Base-by-base conservation (phyloP, 2,888 invertebrate genomes). In the Caenorhabditis sinica region DNA sequence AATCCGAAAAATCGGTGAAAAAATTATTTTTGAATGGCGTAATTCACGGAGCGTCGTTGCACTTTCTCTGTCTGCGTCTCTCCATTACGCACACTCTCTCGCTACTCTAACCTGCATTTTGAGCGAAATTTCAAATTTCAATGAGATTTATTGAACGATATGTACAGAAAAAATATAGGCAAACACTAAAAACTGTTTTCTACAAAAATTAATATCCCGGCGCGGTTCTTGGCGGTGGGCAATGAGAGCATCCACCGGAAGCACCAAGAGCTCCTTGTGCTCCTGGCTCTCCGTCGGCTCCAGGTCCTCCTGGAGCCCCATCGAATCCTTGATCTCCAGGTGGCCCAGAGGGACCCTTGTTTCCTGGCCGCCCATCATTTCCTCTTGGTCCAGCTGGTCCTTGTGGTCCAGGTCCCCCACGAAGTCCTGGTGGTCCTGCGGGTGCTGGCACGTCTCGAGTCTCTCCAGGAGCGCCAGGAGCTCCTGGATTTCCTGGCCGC, bases 221-320 rank as follows among this genome's bases (percentile, higher is more conserved):
- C 28, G 88, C 88, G 72, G 88, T 88, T 81, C 88, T 84, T 33
- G 88, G 88, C 23, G 88, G 88, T 74, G 88, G 88, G 23, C 88
- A 88, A 73, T 88, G 88, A 1, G 72, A 77, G 61, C 85, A 85
- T 45, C 82, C 85, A 23, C 85, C 85, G 0, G 51, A n/a, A 2
- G 53, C 73, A 28, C 85, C 85, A 28, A 60, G 0, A 0, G 76
- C 30, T 63, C 86, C 86, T 28, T 69, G 80, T 15, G 80, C 61
- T 73, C 86, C 86, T 15, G 68, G 63, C 28, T 72, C 79, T 72
- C 86, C 86, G 23, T 83, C 81, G 30, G 69, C 61, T 75, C 86
- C 86, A 8, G 80, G 75, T n/a, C 72, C 63, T 61, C 86, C 86
- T 15, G 86, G 83, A 9, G 63, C 75, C 36, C 86, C 86, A 69